Evolutionary conservation across 2,113 vertebrate species (phyloP), one percentile per base, ranked within the genome.

Genomic region (Lonchura striata): DNA sequence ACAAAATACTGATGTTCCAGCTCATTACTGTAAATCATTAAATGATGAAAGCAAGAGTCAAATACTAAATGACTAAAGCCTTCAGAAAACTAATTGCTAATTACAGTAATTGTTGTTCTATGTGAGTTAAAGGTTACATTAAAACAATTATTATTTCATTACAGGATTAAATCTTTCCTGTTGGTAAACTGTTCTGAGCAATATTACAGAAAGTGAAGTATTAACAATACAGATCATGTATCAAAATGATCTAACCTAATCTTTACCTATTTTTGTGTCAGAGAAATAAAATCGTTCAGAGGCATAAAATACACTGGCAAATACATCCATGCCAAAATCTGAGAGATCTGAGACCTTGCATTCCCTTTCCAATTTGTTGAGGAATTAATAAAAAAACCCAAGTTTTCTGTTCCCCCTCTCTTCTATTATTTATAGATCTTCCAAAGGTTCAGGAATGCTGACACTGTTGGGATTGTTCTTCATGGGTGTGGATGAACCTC

Each of bases 11-110:
- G 65, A 87, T 75, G 92, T 96, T 97, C 95, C 72, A 93, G 63
- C 87, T 97, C 61, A 33, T 96, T 97, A 95, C 95, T 95, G 88
- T 97, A 95, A 96, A 94, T 97, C 93, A 90, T 71, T 92, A 90
- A 96, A 87, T 87, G 93, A 96, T 96, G 96, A 96, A 98, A 97
- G 82, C 80, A 80, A 83, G 61, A 97, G 90, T 97, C 90, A 95
- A 94, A 90, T 86, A 86, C 68, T 95, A 82, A 93, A 89, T 23
- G 61, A 68, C 68, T 71, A 72, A 50, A 79, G 60, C 82, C 52
- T 59, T 78, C 78, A 87, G 72, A 87, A 96, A 84, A 93, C n/a
- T 86, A 92, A 88, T 91, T 97, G 94, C 78, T 91, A 88, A 88
- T 94, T 92, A 82, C 89, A 88, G 80, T 97, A 83, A 87, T 88